Base-by-base conservation (phyloP, 1,140 invertebrate species). In the Luehdorfia chinensis region DNA sequence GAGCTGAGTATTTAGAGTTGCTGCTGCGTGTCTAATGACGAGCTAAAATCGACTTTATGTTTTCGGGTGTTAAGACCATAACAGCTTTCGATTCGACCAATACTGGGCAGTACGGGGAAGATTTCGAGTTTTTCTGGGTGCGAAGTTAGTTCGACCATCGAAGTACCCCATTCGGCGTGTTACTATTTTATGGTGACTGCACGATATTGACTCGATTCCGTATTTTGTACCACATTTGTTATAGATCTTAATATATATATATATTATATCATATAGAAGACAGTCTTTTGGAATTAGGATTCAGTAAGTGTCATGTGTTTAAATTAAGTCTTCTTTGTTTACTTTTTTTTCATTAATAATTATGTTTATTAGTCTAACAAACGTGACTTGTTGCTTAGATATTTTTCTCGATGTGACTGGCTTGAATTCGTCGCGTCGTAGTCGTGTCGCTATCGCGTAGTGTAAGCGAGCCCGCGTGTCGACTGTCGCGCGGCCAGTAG, bases 401-500 rank as follows among this genome's bases (percentile, higher is more conserved):
- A n/a, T n/a, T n/a, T n/a, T n/a, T n/a, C n/a, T n/a, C n/a, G n/a
- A n/a, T n/a, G n/a, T n/a, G 19, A 4, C 7, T 21, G 19, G 19
- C 7, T 21, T 7, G 11, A 14, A 4, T 7, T 1, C 8, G 37
- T 12, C 15, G 12, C 11, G 19, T 11, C n/a, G 44, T 28, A 31
- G 31, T 5, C 45, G 36, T 30, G 34, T 45, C 8, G 43, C 27
- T 9, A 30, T 4, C 30, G 27, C 41, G 37, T 36, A 32, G 48
- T 53, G 50, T 47, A 32, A 45, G 32, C 21, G 48, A 15, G 30
- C 27, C 49, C 50, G 58, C 45, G 46, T 12, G 51, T 63, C 61
- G 70, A 74, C 73, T 73, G 69, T 69, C 49, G 44, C 56, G 67
- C 67, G 11, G 72, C 58, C 51, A 55, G 48, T 55, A 59, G 60